Base-by-base conservation (phyloP, 2,888 invertebrate genomes). In the Tipula vernalis region DNA sequence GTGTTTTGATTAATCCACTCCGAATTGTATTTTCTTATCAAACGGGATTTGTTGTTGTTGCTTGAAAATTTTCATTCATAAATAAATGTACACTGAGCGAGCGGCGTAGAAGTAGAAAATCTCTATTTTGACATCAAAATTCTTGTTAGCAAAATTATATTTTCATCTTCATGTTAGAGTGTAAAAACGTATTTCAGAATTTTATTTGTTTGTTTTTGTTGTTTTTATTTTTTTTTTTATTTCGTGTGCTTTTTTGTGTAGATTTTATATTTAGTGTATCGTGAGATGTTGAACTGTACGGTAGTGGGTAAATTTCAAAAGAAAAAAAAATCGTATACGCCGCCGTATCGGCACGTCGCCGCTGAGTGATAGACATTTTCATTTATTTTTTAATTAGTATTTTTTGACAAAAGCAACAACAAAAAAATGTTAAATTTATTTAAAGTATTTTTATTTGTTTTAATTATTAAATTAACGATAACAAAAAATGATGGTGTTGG, bases 201-300 rank as follows among this genome's bases (percentile, higher is more conserved):
- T 51, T 51, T 39, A 10, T 71, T 71, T 28, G 28, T 28, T 28
- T 28, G 28, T 28, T 57, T 51, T 71, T 18, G 1, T 28, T 71
- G 28, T 71, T 28, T 4, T 71, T 71, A n/a, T 51, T 28, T 71
- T 71, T 28, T 28, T 28, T 71, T 28, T 28, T 28, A 28, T 71
- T 71, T 71, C 28, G 71, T 71, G 71, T 71, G 71, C 71, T 71
- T 71, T 71, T 71, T 28, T 71, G 71, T 71, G 28, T 71, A 71
- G 28, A 71, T 71, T 57, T 71, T 71, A 15, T 57, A 28, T 71
- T 71, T 71, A 71, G 71, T 71, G 12, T 71, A 71, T 28, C 71
- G 71, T 71, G 71, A 71, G 71, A 71, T 71, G 71, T 71, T 71
- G 71, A 71, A 71, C 71, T 71, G 71, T 71, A 71, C 71, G 71